Conservation (phyloP, 2,888 invertebrate genomes). For the Polymixis flavicincta region DNA sequence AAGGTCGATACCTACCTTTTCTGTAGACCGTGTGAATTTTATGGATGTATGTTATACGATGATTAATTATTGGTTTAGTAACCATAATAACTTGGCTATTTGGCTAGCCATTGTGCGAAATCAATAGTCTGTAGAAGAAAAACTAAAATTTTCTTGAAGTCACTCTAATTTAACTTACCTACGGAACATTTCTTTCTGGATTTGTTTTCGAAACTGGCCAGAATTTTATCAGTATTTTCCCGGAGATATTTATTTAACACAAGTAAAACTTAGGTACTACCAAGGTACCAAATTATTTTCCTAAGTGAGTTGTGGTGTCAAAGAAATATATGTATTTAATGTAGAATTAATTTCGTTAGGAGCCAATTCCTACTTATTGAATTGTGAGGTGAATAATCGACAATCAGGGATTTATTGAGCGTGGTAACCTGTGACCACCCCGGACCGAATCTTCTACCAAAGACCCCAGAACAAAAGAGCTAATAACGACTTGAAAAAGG, state of each 20-base stretch:
- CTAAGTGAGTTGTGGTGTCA: too few species aligned
- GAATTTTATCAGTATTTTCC: neutral
- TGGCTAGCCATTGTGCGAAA: conserved; percentile 17
- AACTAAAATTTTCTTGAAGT: neutral
- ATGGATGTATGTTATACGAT: conserved; percentile 13
- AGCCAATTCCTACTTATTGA: neutral
- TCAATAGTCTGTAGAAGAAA: conserved; percentile 22
- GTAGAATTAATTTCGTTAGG: neutral
- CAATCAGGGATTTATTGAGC: neutral
- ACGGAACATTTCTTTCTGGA: neutral
- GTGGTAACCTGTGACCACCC: neutral
- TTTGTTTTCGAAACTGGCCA: neutral
- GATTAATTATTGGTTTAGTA: conserved; percentile 12
- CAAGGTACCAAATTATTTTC: too few species aligned
- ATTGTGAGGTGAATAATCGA: neutral
- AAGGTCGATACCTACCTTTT: neutral
- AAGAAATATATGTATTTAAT: too few species aligned
- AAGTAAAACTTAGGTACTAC: too few species aligned
- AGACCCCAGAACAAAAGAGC: neutral
- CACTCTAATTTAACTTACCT: neutral
- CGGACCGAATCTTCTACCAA: neutral
- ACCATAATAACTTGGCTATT: neutral
- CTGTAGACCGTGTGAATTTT: neutral
- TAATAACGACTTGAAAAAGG: neutral
- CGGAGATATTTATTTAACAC: too few species aligned